Evolutionary conservation across 2,888 invertebrate genomes (phyloP).

Genomic region (Listrodromus nycthemerus): DNA sequence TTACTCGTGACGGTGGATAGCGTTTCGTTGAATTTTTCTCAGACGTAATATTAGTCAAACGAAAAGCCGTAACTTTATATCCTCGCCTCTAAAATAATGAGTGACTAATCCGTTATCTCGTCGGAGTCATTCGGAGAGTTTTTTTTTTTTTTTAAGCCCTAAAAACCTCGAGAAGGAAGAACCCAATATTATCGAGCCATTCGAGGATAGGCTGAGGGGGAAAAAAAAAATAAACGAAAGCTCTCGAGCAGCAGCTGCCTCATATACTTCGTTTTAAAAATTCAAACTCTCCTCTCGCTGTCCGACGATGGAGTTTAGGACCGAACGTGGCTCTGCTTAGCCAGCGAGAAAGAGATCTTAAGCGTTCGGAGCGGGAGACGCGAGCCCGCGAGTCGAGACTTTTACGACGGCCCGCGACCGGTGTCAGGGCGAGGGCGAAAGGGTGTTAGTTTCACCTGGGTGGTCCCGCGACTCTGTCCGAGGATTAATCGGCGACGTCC

Average conservation of each 20-base stretch:
- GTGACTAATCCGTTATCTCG: conserved; percentile 52
- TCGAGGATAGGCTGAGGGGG: conserved; percentile 29
- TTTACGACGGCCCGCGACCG: conserved; percentile 80
- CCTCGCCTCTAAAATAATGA: conserved; percentile 32
- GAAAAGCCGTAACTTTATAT: conserved; percentile 45
- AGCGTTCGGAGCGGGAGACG: conserved; percentile 53
- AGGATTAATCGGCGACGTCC: conserved; percentile 83
- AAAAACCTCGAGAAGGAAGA: conserved; percentile 17
- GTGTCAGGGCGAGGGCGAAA: conserved; percentile 77
- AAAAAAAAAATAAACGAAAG: conserved; percentile 44
- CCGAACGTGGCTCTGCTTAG: conserved; percentile 32
- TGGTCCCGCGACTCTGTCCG: conserved; percentile 81
- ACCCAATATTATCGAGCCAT: conserved; percentile 57
- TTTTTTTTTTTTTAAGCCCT: conserved; percentile 34
- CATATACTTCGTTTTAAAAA: conserved; percentile 60
- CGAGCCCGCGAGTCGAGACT: conserved; percentile 68
- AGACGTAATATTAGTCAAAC: neutral
- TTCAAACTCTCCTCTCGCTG: conserved; percentile 57
- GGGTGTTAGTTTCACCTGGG: conserved; percentile 83
- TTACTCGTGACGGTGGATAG: conserved; percentile 21
- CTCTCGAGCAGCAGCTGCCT: conserved; percentile 66
- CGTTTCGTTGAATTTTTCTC: conserved; percentile 25
- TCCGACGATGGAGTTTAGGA: conserved; percentile 63
- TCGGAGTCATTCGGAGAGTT: conserved; percentile 40
- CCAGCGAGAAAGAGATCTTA: conserved; percentile 18